Evolutionary conservation across 2,888 invertebrate species (phyloP), one percentile per base, ranked within the genome.

Genomic region (Drosophila eohydei): DNA sequence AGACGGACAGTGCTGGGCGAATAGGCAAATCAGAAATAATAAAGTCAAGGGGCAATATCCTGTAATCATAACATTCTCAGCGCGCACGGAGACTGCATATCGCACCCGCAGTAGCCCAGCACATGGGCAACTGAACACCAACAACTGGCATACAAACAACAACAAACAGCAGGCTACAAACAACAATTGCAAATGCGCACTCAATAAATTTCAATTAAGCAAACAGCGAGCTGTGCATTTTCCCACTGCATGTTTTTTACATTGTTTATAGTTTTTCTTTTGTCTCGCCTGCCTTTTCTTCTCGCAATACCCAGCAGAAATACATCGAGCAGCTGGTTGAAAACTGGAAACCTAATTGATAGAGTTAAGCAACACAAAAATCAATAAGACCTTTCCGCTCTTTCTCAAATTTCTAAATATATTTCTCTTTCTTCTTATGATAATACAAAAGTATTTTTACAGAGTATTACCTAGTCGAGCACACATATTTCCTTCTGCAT

Each of bases 131-230:
- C 54, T 38, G 28, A 48, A 8, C 38, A 48, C 12, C 40, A 74
- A 36, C 55, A 74, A 38, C 34, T 21, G 21, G 21, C 21, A 21
- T 21, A 21, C 21, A 21, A 58, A 8, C 54, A 58, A 36, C 71
- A 70, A 36, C 38, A 48, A 28, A 32, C 30, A 73, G 38, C 51
- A 75, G 21, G 21, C 21, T 21, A 46, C 41, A 57, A 63, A 38
- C 40, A 62, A 50, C 71, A 75, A 67, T 76, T 61, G 71, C 84
- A 59, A 59, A 78, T 74, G 71, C 60, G 78, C 83, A 84, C 78
- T 88, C 80, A 78, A 84, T 84, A 84, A 85, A 84, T 88, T 84
- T 88, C 85, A 84, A 84, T 84, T 84, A 84, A 68, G 73, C 80
- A 80, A 82, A 84, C 77, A 71, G 52, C 69, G 36, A 61, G 50